Evolutionary conservation across 2,113 vertebrate genomes (phyloP).

Genomic region (Caranx ignobilis): DNA sequence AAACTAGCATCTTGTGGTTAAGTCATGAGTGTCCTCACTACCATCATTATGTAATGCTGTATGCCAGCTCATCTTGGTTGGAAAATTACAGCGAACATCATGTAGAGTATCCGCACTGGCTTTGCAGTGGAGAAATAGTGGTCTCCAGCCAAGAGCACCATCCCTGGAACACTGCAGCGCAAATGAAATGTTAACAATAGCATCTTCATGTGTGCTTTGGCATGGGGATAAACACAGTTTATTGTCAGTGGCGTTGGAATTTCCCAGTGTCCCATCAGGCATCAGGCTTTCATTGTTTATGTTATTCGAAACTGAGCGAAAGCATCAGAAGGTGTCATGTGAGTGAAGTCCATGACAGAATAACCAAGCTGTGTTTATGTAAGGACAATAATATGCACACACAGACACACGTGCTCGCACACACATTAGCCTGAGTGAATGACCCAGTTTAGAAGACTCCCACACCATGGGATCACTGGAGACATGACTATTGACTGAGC

Average conservation of each 20-base stretch:
- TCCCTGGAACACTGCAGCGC: conserved; percentile 42
- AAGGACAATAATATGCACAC: conserved; percentile 31
- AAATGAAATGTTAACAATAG: conserved; percentile 64
- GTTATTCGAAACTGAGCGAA: conserved; percentile 47
- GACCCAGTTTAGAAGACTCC: conserved; percentile 51
- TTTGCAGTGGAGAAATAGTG: not conserved
- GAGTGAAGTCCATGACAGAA: conserved; percentile 44
- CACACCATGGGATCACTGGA: conserved; percentile 13
- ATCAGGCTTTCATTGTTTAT: conserved; percentile 39
- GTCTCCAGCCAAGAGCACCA: not conserved
- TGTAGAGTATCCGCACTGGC: not conserved
- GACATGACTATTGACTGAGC: not conserved
- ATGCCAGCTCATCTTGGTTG: conserved; percentile 17
- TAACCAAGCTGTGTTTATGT: conserved; percentile 51
- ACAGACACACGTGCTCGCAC: not conserved
- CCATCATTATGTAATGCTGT: conserved; percentile 14
- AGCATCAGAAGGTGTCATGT: conserved; percentile 40
- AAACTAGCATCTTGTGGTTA: conserved; percentile 28
- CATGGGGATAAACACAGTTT: conserved; percentile 5
- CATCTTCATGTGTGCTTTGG: conserved; percentile 33
- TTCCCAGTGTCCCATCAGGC: conserved; percentile 41
- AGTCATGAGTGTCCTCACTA: conserved; percentile 4
- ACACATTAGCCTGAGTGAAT: not conserved
- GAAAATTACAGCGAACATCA: conserved; percentile 21
- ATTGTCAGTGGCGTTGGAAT: conserved; percentile 46